phyloP scores from a whole-genome alignment of 2,113 vertebrate species.

The Syngnathus scovelli region DNA sequence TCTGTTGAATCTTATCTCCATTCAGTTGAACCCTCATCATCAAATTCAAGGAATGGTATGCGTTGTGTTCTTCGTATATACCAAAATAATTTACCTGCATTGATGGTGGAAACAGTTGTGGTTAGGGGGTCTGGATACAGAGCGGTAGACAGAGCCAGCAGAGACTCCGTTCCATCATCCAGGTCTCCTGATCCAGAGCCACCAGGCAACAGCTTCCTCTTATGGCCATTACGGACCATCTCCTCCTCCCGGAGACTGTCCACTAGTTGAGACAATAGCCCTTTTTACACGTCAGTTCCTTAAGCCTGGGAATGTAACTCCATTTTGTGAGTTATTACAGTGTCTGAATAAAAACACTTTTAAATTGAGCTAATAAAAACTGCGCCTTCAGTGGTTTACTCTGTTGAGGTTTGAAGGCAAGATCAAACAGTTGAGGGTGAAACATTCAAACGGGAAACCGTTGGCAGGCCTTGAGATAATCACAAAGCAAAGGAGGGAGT shows the following conservation, averaged over 20 bases:
- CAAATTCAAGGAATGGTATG: no score
- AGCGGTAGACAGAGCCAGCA: slow-evolving; percentile 54
- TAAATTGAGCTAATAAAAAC: neutral
- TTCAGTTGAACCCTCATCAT: no score
- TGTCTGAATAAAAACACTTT: neutral
- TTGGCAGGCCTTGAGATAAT: neutral
- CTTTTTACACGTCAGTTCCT: neutral
- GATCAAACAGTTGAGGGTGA: slow-evolving; percentile 29
- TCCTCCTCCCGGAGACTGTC: slow-evolving; percentile 66
- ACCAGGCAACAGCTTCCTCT: slow-evolving; percentile 55
- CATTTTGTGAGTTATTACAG: neutral
- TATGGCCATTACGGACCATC: slow-evolving; percentile 63
- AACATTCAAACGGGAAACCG: slow-evolving; percentile 9
- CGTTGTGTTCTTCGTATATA: neutral
- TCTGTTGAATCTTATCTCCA: no score
- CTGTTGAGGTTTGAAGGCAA: slow-evolving; percentile 8
- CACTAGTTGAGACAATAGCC: slow-evolving; percentile 39
- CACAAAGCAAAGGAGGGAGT: slow-evolving; percentile 11
- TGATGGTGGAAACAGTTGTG: slow-evolving; percentile 17
- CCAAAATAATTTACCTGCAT: slow-evolving; percentile 32
- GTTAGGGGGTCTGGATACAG: slow-evolving; percentile 54
- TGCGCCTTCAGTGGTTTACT: neutral
- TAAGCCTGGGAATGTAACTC: neutral
- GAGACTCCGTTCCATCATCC: slow-evolving; percentile 55
- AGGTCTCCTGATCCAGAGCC: slow-evolving; percentile 65